These are phyloP conservation scores for Helicoverpa armigera DNA, from an alignment of 1,140 invertebrate species.

Conservation along the genomic window DNA sequence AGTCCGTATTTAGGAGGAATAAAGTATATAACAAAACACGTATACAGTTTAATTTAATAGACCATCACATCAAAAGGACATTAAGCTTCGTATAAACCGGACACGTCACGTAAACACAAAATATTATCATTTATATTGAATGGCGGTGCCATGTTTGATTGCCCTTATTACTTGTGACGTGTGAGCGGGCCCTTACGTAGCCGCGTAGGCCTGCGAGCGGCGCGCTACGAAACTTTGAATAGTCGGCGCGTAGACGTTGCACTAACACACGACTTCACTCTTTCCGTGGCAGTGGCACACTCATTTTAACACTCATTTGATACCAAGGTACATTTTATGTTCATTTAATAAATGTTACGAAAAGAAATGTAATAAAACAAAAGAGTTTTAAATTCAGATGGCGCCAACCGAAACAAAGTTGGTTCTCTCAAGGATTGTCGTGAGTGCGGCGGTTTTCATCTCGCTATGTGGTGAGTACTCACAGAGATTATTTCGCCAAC, in stretches of 20 bases:
- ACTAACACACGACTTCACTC: constrained; percentile 21
- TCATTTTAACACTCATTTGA: background rate
- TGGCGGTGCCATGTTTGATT: background rate
- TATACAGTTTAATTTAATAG: too few species aligned
- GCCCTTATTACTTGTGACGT: constrained; percentile 26
- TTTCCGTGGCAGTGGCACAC: background rate
- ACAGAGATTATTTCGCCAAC: constrained; percentile 54
- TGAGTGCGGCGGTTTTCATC: constrained; percentile 52
- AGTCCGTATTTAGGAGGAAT: too few species aligned
- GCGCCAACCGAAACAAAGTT: constrained; percentile 45
- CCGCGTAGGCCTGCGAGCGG: constrained; percentile 51
- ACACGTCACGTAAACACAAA: too few species aligned
- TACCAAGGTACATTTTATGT: background rate
- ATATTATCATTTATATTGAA: background rate
- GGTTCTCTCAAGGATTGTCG: constrained; percentile 26
- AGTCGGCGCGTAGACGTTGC: constrained; percentile 53
- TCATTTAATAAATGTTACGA: background rate
- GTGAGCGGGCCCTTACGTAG: constrained; percentile 50
- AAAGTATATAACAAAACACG: too few species aligned
- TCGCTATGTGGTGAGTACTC: constrained; percentile 60
- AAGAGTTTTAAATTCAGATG: constrained; percentile 53
- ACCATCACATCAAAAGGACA: too few species aligned
- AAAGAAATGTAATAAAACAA: constrained; percentile 12
- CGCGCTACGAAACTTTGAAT: constrained; percentile 47
- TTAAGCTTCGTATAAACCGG: too few species aligned